Evolutionary conservation across 2,113 vertebrate genomes (phyloP).

Genomic region (Lanius ludovicianus): DNA sequence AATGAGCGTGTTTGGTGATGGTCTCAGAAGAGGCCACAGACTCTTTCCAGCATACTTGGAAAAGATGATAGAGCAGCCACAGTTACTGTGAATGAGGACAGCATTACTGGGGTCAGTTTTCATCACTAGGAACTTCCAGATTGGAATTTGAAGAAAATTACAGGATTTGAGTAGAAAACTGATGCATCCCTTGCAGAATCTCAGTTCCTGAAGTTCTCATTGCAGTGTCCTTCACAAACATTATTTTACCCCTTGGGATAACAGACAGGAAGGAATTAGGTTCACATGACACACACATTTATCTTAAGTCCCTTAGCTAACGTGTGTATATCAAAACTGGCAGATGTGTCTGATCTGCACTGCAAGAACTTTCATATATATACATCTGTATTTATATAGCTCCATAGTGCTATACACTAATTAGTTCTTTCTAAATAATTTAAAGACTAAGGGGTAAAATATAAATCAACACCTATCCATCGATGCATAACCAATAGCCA

Average conservation of each 20-base stretch:
- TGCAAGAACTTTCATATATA: background rate
- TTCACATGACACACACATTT: background rate
- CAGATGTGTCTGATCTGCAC: background rate
- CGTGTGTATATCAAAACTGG: background rate
- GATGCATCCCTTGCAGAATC: background rate
- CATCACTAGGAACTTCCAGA: background rate
- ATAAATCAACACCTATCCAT: background rate
- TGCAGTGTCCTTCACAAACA: background rate
- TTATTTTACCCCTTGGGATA: background rate
- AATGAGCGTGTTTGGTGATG: background rate
- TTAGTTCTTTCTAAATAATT: background rate
- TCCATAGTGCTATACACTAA: background rate
- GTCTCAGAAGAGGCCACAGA: background rate
- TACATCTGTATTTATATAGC: background rate
- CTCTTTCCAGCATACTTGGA: background rate
- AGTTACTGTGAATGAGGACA: background rate
- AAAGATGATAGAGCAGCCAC: background rate
- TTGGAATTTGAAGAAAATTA: background rate
- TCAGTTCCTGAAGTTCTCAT: background rate
- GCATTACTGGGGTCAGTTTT: background rate
- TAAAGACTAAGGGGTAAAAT: background rate
- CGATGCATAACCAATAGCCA: background rate
- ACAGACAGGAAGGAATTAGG: background rate
- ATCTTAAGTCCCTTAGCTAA: background rate
- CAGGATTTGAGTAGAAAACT: background rate